Evolutionary conservation across 2,797 vertebrate genomes (phyloP), one percentile per base, ranked within the genome.

Genomic region (Chaenodraco wilsoni): DNA sequence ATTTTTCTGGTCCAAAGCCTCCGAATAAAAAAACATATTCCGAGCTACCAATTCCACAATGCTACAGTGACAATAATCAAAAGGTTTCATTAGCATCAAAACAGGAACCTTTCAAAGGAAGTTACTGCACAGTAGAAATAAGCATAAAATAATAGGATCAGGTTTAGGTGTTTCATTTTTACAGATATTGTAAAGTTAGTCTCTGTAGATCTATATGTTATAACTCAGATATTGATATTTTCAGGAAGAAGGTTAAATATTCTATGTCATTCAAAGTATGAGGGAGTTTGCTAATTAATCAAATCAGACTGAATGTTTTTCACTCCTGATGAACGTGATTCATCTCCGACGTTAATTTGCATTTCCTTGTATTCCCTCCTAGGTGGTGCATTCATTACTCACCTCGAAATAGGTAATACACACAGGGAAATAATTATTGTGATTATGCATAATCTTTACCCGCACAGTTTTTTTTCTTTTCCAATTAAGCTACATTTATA

Each of bases 401-500:
- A 79, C 81, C 78, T 91, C 64, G 33, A 83, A 89, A 86, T 84
- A 89, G 89, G 69, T 81, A 88, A 91, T 81, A 82, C 90, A 85
- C 84, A 83, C 71, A 84, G 86, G 84, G 70, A 88, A 93, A 82
- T 88, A 92, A 93, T 94, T 88, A 89, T 86, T 83, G 61, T 90
- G 89, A 94, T 94, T 93, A 93, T 89, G 84, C 83, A 83, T 90
- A 87, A 89, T 87, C 85, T 87, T 77, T 85, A 57, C 71, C 75
- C 41, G 49, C 83, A 55, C 74, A 65, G 81, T 88, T 93, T 89
- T 90, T 92, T 89, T 86, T 87, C 90, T 87, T 83, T 83, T 87
- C 83, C 75, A 93, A 90, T 94, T 91, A 91, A 86, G 69, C 19
- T n/a, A 82, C 83, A 91, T 87, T 86, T 81, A 83, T 86, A 79